Base-by-base conservation (phyloP, 2,113 vertebrate genomes). In the Misgurnus mizolepis region DNA sequence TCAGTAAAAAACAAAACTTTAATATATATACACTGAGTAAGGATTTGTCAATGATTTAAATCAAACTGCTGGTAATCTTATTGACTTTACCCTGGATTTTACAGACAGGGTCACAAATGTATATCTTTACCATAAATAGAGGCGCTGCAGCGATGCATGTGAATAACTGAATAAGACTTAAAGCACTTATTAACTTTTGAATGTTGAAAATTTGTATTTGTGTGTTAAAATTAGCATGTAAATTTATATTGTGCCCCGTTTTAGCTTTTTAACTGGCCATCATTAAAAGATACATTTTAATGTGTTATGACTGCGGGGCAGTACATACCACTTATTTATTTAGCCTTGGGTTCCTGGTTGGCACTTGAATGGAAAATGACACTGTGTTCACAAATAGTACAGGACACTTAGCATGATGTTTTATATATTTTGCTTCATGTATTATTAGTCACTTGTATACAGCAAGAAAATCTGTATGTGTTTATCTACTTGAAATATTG, bases 281-380 rank as follows among this genome's bases (percentile, higher is more conserved):
- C 65, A 64, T 22, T 45, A 67, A 60, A 61, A 71, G 47, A 76
- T 45, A 81, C 76, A 74, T 45, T 70, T 56, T 18, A 47, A 71
- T 8, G 10, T 53, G 81, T 79, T 86, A 72, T 77, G 89, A 93
- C 93, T 94, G 93, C 93, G 87, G 93, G 90, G 88, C 93, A 93
- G 93, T 92, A 92, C 85, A 79, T 78, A 47, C 73, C 50, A 84
- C 87, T 91, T 88, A 92, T 93, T 93, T 93, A 93, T 93, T 92
- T 84, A 87, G 77, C 75, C 79, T 85, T 41, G 58, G 53, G 78
- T 75, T 80, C 71, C 76, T 81, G 82, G 70, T 78, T 76, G 67
- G 69, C 81, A 83, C 84, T 78, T 80, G 78, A 83, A 74, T 43
- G 68, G 7, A 74, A 53, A 79, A 64, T 55, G 76, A 76, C 76